Base-by-base conservation (phyloP, 2,888 invertebrate species). In the Ypsolopha scabrella region DNA sequence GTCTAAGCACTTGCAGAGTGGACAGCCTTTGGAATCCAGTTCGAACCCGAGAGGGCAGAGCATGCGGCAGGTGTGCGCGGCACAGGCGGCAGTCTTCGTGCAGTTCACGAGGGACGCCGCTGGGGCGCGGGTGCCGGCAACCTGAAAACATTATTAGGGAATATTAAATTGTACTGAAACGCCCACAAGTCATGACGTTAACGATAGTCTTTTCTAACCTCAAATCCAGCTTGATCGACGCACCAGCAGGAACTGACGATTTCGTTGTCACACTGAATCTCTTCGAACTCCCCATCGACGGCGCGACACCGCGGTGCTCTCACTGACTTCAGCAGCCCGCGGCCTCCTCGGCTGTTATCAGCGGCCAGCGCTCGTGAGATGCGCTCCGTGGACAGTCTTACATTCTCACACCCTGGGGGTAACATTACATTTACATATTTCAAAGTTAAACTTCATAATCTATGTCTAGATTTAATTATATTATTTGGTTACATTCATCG, bases 1-100 rank as follows among this genome's bases (percentile, higher is more conserved):
- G 72, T 95, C 94, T 6, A 93, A 87, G 64, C 95, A 95, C 65
- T 91, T 91, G 75, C 95, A 95, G 45, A 92, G 80, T 0, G 93
- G 91, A 63, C 95, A 95, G 6, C 95, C 94, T 2, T 88, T 88
- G 11, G 80, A 60, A 43, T 88, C 81, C 63, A 93, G 88, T 57
- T 93, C 91, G 70, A 95, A 95, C 39, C 94, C 95, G 53, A 94
- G 89, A 0, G 94, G 93, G 62, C 95, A 95, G 57, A 94, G 89
- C 95, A 95, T 95, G 43, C 95, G 89, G 65, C 95, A 95, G 0
- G 92, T 93, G 60, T 93, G 93, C 0, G 93, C 93, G 0, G 93
- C 90, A 65, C 95, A 95, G 1, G 91, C 87, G 36, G 90, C 88
- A 46, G 87, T 88, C 68, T 90, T 87, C 8, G 92, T 90, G 70